Base-by-base conservation (phyloP, 2,888 invertebrate genomes). In the Xanthorhoe designata region DNA sequence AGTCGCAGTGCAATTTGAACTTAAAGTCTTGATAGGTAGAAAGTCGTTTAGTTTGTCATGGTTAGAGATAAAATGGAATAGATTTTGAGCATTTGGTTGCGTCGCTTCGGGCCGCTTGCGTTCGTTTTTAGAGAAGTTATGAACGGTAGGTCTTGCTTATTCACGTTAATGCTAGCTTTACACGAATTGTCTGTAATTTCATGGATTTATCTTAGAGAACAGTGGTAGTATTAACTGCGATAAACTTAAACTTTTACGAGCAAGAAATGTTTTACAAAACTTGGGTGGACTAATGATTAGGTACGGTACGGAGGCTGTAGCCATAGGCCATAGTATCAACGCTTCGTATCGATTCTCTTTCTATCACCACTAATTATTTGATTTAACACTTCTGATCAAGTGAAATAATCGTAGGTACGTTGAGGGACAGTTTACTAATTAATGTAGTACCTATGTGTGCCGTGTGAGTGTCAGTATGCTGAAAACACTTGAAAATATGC, bases 1-100 rank as follows among this genome's bases (percentile, higher is more conserved):
- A 8, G 1, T n/a, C 61, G 59, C 51, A 38, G 19, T 17, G 60
- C 45, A 80, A 68, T 82, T 76, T 80, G 60, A 53, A 73, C 83
- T 72, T 64, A 88, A 80, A 61, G 1, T 0, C 0, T 1, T 2
- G 38, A 54, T 86, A 75, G 77, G 80, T 76, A 56, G 65, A 72
- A n/a, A n/a, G n/a, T n/a, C n/a, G 80, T 81, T 82, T 9, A 71
- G 15, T 55, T 71, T 76, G 17, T 17, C 66, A 73, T 76, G 80
- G 87, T 87, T 87, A 82, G 85, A 89, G 90, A 90, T 91, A 91
- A 91, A 90, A 86, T 85, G 83, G 86, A 91, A 91, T 91, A 90
- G 88, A 90, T 91, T 90, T 91, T 90, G 90, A 90, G 90, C 90
- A 90, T 90, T 90, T 91, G 84, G 83, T 86, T 80, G 88, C 85